Evolutionary conservation across 2,113 vertebrate genomes (phyloP), one percentile per base, ranked within the genome.

Genomic region (Gobius niger): DNA sequence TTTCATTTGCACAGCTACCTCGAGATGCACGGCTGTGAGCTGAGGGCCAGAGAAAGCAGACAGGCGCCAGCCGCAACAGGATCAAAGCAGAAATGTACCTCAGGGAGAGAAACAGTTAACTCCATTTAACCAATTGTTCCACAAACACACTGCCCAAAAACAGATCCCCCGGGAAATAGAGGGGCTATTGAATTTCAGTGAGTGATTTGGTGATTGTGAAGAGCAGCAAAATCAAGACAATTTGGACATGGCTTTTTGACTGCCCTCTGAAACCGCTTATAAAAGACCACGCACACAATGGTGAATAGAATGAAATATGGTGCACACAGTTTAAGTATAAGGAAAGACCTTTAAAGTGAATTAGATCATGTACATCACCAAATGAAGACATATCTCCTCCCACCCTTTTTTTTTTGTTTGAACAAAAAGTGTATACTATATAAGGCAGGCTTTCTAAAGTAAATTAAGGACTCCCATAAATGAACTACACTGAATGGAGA

Each of bases 31-130:
- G 85, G 87, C 85, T 86, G 86, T 85, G 87, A 67, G 47, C 75
- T 80, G 80, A 74, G 86, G 73, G 65, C 72, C 77, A 57, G 78
- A 64, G 85, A 19, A 78, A 83, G 87, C 87, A 89, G 87, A 89
- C 86, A 90, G 90, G 90, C 88, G 90, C 90, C 90, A 91, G 90
- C 82, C 85, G 41, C 88, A 85, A 84, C 85, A 83, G 80, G 85
- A 90, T 91, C 90, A 91, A 90, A 90, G 88, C 62, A 80, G 77
- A 70, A 79, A 86, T 84, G 80, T 85, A 90, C 87, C 87, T 89
- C 83, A 7, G 88, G 85, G 76, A 88, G 65, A 85, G 82, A 86
- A 88, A 90, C 82, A 60, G 84, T 89, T 87, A 88, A 90, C 80
- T 89, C 68, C 68, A 81, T 85, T 87, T 87, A 85, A 87, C 80